These are phyloP conservation scores for Hipparchia semele DNA, from an alignment of 2,888 invertebrate species.

Conservation along the genomic window DNA sequence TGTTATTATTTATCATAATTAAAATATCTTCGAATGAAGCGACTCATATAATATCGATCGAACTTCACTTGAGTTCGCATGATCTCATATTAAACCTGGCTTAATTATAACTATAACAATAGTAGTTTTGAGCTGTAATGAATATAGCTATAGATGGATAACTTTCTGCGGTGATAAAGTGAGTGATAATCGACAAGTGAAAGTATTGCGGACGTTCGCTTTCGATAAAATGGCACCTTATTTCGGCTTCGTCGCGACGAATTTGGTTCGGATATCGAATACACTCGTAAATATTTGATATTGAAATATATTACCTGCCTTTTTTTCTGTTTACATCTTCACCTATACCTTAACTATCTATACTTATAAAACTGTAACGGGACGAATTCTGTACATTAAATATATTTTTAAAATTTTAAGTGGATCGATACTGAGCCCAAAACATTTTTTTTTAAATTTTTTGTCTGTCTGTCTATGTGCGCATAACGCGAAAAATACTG, in stretches of 20 bases:
- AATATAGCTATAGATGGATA: constrained; percentile 4
- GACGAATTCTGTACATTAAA: too few species aligned
- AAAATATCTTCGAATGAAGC: neutral
- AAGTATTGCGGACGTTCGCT: constrained; percentile 22
- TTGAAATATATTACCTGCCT: neutral
- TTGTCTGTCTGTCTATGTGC: too few species aligned
- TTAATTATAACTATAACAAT: neutral
- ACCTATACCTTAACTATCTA: too few species aligned
- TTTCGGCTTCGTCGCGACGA: neutral
- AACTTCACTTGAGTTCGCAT: neutral
- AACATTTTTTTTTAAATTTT: too few species aligned
- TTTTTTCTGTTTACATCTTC: too few species aligned
- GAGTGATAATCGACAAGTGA: constrained; percentile 26
- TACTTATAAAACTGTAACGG: too few species aligned
- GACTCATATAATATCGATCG: neutral
- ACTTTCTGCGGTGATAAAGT: constrained; percentile 19
- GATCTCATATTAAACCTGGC: neutral
- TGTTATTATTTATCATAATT: neutral
- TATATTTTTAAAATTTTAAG: too few species aligned
- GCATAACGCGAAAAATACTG: too few species aligned
- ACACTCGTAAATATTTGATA: neutral
- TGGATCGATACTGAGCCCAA: too few species aligned
- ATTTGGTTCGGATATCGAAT: constrained; percentile 12
- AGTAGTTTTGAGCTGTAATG: neutral
- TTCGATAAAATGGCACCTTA: constrained; percentile 16